Conservation (phyloP, 2,113 vertebrate species). For the Cairina moschata region DNA sequence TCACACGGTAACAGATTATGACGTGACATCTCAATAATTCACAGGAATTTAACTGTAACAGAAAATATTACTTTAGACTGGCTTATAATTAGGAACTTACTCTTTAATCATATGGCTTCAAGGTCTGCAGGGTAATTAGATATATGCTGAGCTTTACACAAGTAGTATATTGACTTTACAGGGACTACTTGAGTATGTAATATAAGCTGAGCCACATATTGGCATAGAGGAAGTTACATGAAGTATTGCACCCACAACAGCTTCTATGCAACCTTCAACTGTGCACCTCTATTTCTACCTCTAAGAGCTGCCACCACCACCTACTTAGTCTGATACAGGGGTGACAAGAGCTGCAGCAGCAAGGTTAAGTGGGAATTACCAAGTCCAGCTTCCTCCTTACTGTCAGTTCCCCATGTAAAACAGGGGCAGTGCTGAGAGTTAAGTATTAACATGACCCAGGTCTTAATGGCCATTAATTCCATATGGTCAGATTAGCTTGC, state of each 20-base stretch:
- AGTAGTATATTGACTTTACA: not conserved
- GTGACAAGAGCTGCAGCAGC: not conserved
- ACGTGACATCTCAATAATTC: slow-evolving; percentile 19
- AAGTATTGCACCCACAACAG: not conserved
- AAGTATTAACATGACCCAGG: not conserved
- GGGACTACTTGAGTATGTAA: not conserved
- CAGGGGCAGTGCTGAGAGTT: not conserved
- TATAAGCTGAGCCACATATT: not conserved
- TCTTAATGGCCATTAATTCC: not conserved
- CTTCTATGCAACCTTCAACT: not conserved
- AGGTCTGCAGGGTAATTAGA: not conserved
- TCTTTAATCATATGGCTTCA: not conserved
- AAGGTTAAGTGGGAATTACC: not conserved
- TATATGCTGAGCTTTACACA: not conserved
- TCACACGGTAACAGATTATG: not conserved
- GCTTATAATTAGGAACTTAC: not conserved
- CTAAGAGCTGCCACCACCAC: not conserved
- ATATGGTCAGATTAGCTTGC: not conserved
- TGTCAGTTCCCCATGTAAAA: not conserved
- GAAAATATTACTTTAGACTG: not conserved
- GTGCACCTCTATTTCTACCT: not conserved
- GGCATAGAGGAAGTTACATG: not conserved
- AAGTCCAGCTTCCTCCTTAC: not conserved
- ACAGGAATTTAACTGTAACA: not conserved
- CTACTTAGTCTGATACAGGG: not conserved